Base-by-base conservation (phyloP, 92 coral and sea anemone genomes). In the Porites cylindrica region DNA sequence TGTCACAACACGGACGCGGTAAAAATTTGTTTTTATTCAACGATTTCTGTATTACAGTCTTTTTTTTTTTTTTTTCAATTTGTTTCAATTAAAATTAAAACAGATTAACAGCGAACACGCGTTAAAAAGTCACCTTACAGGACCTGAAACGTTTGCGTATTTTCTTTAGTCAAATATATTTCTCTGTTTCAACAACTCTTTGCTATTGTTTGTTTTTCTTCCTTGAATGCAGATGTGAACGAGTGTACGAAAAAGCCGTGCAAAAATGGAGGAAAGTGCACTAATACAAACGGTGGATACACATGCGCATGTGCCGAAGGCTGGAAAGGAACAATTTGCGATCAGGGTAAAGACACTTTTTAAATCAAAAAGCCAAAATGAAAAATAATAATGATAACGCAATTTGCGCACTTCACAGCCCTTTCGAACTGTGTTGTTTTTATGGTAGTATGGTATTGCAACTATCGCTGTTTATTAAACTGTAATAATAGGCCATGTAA, bases 191-290 rank as follows among this genome's bases (percentile, higher is more conserved):
- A 23, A 8, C 23, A 11, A 18, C 3, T 6, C 56, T 43, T 65
- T 10, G 54, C 56, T 26, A 11, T 19, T 32, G 21, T 66, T 21
- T 24, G 26, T 70, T 19, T 83, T 26, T 75, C 43, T 2, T 26
- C 26, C 47, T 79, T 12, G 19, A 32, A 58, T 20, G 1, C 24
- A 88, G 91, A 88, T 66, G 51, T 81, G 1, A 24, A 88, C 8
- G 91, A 88, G 58, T 88, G 91, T 68, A 5, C 11, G 18, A 65
- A 47, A 21, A 74, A 52, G 65, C 91, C 87, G 7, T 88, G 91
- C 77, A 43, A 81, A 19, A 88, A 88, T 88, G 91, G 87, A 65
- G 91, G 77, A 9, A 75, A 17, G 17, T 88, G 91, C 19, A n/a
- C 7, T 63, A 88, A 88, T 77, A 74, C 47, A 0, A 60, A 26